These are phyloP conservation scores for Lasioglossum villosulum DNA, from an alignment of 2,888 invertebrate species.

Conservation along the genomic window DNA sequence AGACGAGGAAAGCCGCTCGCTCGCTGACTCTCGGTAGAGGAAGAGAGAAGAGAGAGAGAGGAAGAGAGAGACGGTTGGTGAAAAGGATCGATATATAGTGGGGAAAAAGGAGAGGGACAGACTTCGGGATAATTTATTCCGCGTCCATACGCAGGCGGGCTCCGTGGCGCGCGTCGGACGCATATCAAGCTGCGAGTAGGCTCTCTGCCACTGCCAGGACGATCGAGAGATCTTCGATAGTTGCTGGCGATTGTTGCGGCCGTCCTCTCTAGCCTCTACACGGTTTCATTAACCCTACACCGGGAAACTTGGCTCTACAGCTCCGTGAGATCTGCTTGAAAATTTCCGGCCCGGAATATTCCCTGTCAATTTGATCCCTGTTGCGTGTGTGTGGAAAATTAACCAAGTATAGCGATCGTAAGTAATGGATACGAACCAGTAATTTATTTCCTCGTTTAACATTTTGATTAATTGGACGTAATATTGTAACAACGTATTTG, in stretches of 20 bases:
- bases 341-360: conserved; percentile 1
- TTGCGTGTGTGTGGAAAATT: neutral
- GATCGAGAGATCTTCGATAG: conserved; percentile 53
- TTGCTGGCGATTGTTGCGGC: conserved; percentile 39
- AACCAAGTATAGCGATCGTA: neutral
- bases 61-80: neutral
- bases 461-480: neutral
- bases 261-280: conserved; percentile 11
- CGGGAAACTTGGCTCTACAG: neutral
- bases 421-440: neutral
- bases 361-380: neutral
- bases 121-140: conserved; percentile 80
- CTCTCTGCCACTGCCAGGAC: conserved; percentile 43
- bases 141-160: conserved; percentile 76
- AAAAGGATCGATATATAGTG: conserved; percentile 9
- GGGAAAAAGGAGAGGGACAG: conserved; percentile 48
- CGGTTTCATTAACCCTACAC: conserved; percentile 12
- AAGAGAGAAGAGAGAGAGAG: conserved; percentile 17
- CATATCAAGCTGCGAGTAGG: conserved; percentile 68
- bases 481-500: neutral
- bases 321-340: neutral
- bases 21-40: neutral
- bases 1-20: conserved; percentile 7
- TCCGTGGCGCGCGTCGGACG: conserved; percentile 73
- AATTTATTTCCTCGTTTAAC: neutral